A percentile compares a stretch with the other conserved stretches of the same genome.
phyloP scores from a whole-genome alignment of 2,797 vertebrate genomes.

The Poeciliopsis turneri region DNA sequence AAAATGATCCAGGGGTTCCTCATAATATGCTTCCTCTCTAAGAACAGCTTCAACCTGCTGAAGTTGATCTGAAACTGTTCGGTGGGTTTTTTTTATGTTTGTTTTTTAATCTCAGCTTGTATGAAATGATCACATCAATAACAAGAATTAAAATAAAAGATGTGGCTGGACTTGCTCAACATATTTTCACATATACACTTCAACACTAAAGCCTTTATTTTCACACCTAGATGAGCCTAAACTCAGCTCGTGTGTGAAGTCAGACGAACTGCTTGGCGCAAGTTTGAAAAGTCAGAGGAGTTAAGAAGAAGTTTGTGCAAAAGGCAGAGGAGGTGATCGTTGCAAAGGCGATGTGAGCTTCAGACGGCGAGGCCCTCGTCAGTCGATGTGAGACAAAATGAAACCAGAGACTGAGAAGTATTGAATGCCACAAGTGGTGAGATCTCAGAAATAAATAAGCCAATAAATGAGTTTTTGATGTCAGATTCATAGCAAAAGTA shows the following conservation, averaged over 20 bases:
- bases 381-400: neutral
- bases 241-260: neutral
- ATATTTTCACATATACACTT: neutral
- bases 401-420: neutral
- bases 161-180: neutral
- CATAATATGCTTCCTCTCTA: constrained; percentile 1
- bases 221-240: neutral
- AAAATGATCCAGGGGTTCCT: neutral
- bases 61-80: constrained; percentile 45
- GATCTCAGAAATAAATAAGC: neutral
- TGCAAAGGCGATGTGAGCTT: neutral
- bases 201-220: neutral
- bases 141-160: neutral
- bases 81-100: constrained; percentile 6
- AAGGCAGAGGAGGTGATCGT: constrained; percentile 12
- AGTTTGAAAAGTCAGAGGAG: constrained; percentile 46
- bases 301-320: constrained; percentile 11
- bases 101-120: neutral
- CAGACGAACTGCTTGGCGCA: constrained; percentile 37
- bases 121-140: neutral
- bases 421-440: neutral
- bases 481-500: neutral
- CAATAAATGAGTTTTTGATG: neutral
- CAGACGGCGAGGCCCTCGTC: neutral
- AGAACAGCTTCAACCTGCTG: constrained; percentile 1